Base-by-base conservation (phyloP, 2,888 invertebrate genomes). In the Adelphocoris suturalis region DNA sequence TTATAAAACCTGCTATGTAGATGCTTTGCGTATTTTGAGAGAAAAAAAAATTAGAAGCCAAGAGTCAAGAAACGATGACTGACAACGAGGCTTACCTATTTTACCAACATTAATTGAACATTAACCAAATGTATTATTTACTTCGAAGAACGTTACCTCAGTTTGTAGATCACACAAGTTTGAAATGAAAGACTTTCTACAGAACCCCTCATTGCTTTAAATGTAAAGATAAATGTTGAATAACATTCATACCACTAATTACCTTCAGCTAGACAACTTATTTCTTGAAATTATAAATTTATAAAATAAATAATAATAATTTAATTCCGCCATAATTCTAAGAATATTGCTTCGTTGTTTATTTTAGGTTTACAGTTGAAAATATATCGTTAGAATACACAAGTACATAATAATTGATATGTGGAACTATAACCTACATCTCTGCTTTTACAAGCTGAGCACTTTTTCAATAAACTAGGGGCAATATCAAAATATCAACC, bases 151-250 rank as follows among this genome's bases (percentile, higher is more conserved):
- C 4, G 37, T 37, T 28, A 14, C 11, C 81, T 46, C 23, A 47
- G 23, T 81, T 4, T 37, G n/a, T 47, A 47, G n/a, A 81, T 81
- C 81, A 81, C 81, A 81, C 46, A 16, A 81, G 27, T 81, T 80
- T 47, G 47, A 81, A 47, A 81, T 81, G 81, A 81, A 81, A 81
- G 81, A 81, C 81, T 81, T 81, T 76, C 23, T 13, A 19, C 16
- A 14, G 16, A 19, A 37, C 19, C 76, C 75, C 76, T 76, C 76
- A 76, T 27, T 19, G 27, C 12, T 27, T 11, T 4, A 27, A 76
- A 76, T 37, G 9, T 76, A 7, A 27, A 76, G 27, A 27, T 7
- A 76, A 19, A 76, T 23, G 76, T 76, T 27, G 27, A 12, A 12
- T 37, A 76, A 76, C 76, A 76, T 76, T 19, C 37, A 1, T n/a